Evolutionary conservation across 2,113 vertebrate species (phyloP).

Genomic region (Equus quagga): DNA sequence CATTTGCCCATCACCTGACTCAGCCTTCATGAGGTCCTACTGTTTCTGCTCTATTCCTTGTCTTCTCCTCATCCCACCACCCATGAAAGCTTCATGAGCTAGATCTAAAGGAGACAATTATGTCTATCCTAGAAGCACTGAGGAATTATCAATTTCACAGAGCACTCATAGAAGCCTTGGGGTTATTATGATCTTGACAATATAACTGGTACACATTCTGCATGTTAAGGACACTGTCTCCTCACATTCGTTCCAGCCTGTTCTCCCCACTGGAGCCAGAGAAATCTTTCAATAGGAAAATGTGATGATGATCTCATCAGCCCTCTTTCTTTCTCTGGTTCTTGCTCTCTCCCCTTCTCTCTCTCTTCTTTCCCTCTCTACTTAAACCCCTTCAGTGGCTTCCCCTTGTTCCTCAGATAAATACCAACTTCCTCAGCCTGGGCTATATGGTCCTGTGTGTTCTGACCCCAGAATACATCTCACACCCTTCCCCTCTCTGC

Average conservation of each 20-base stretch:
- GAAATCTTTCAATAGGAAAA: slow-evolving; percentile 38
- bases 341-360: background rate
- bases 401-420: background rate
- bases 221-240: background rate
- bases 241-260: background rate
- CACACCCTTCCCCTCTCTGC: background rate
- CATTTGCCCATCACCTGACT: background rate
- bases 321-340: background rate
- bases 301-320: background rate
- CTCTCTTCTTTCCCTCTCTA: background rate
- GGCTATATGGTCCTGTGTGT: background rate
- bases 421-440: background rate
- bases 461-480: background rate
- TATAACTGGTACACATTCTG: background rate
- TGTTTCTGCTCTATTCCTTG: background rate
- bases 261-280: slow-evolving; percentile 16
- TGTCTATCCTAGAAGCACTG: slow-evolving; percentile 41
- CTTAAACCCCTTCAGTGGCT: background rate
- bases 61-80: background rate
- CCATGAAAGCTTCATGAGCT: slow-evolving; percentile 16
- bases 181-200: background rate
- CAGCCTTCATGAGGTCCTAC: background rate
- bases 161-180: background rate
- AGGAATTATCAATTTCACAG: background rate
- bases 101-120: background rate